Evolutionary conservation across 1,140 invertebrate species (phyloP), one percentile per base, ranked within the genome.

Genomic region (Trachymyrmex cornetzi): DNA sequence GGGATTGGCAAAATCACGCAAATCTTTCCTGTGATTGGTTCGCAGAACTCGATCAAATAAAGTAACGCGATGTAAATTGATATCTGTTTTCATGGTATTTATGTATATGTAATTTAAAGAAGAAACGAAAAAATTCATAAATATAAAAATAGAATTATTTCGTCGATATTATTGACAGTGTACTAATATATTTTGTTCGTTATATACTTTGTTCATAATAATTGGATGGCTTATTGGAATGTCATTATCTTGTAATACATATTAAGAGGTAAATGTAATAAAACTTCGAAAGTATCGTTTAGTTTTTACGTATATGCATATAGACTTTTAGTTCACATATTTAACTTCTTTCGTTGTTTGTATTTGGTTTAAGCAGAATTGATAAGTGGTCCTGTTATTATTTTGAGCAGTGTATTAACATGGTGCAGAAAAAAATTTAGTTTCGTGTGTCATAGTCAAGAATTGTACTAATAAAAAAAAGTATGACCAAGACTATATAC

Each of bases 1-100:
- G 98, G 98, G 27, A 98, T 99, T 92, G 99, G 99, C 0, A 97
- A 98, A 92, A 97, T 99, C 9, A 98, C 98, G 0, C 98, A 98
- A 93, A 96, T 98, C 11, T 99, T 98, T 94, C 97, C 97, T 0
- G 80, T 96, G 19, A 93, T 94, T 34, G 93, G 90, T 38, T 93
- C 92, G 0, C 93, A 94, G 84, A 94, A 88, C 74, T 84, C 80
- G 38, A 84, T 84, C 7, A 84, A 84, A 2, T 84, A 2, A 84
- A 34, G 14, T 19, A 27, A 9, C 24, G 19, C 69, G 5, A 61
- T 84, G 80, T 84, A 82, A 82, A 48, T 63, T 75, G 48, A 48
- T 61, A 63, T 61, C 30, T 0, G 63, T 74, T 74, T 72, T 74
- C 38, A 69, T 34, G 61, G 69, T 74, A 74, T 84, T 74, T 84